Evolutionary conservation across 2,797 vertebrate genomes (phyloP).

Genomic region (Parauchenoglanis ngamensis): DNA sequence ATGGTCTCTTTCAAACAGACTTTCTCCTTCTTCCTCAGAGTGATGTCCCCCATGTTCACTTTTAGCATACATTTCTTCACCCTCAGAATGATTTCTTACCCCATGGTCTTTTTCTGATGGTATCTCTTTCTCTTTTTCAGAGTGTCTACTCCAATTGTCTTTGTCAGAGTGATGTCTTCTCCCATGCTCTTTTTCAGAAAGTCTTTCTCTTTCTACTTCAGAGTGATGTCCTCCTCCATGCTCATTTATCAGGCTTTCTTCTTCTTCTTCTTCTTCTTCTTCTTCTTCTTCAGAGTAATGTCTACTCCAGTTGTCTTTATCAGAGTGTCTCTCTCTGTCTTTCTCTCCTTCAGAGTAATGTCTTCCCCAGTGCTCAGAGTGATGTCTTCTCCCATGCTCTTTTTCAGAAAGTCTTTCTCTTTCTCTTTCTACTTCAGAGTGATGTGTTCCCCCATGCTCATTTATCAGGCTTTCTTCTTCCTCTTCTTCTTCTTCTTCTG

Average conservation of each 20-base stretch:
- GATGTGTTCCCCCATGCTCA: neutral
- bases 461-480: neutral
- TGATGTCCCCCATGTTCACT: too few relatives aligned
- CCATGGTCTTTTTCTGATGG: too few relatives aligned
- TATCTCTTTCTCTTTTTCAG: neutral
- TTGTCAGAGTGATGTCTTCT: conserved; percentile 12
- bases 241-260: neutral
- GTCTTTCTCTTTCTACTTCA: neutral
- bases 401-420: too few relatives aligned
- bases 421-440: too few relatives aligned
- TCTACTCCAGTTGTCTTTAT: neutral
- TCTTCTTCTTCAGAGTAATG: neutral
- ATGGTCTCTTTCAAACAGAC: neutral
- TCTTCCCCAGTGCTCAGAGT: too few relatives aligned
- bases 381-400: too few relatives aligned
- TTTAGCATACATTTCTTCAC: neutral
- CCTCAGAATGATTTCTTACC: too few relatives aligned
- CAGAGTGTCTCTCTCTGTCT: too few relatives aligned
- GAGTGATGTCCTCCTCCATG: neutral
- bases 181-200: neutral
- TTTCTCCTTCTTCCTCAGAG: conserved; percentile 6
- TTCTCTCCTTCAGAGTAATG: too few relatives aligned
- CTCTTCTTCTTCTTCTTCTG: neutral
- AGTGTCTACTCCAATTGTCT: neutral
- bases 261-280: conserved; percentile 11